Base-by-base conservation (phyloP, 2,113 vertebrate genomes). In the Coryphaenoides rupestris region DNA sequence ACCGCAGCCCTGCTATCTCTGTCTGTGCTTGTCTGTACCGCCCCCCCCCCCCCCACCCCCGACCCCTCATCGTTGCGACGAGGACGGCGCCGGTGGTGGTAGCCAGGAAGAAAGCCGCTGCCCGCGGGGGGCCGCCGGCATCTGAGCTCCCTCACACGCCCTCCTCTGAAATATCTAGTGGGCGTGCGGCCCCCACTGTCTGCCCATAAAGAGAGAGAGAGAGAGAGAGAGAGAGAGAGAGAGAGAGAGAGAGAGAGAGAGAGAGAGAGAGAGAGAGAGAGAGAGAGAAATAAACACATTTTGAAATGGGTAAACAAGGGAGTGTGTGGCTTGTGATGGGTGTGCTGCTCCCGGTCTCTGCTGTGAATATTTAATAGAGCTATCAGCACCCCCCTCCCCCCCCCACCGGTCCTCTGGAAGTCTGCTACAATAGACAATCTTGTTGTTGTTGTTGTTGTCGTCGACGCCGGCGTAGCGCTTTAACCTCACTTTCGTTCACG, bases 331-430 rank as follows among this genome's bases (percentile, higher is more conserved):
- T 83, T 85, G 80, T 87, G 87, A 89, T 86, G 85, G 76, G 77
- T 62, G 65, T 69, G 45, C 58, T 63, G 76, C 85, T 86, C 73
- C 21, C 5, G 73, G 79, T 75, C 70, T 80, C 58, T 33, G 52
- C 78, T 60, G 68, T 86, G 70, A 81, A 86, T 87, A 75, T 86
- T 89, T 87, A 75, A 89, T 85, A 74, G 65, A 73, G 76, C 81
- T 80, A 85, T 76, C 74, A 71, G 66, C n/a, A 4, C 66, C 77
- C 68, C 54, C 61, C 0, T 52, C 68, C 74, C 50, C 69, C 75
- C 57, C 64, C 70, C 54, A 59, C 66, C 72, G 10, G 0, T 50
- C 65, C 47, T 52, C 49, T 50, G 58, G 71, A 74, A 78, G 65
- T 22, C 56, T 62, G 69, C n/a, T 5, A 6, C 72, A 69, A 79